These are phyloP conservation scores for Pseudolycoriella hygida DNA, from an alignment of 2,888 invertebrate species.

Conservation along the genomic window DNA sequence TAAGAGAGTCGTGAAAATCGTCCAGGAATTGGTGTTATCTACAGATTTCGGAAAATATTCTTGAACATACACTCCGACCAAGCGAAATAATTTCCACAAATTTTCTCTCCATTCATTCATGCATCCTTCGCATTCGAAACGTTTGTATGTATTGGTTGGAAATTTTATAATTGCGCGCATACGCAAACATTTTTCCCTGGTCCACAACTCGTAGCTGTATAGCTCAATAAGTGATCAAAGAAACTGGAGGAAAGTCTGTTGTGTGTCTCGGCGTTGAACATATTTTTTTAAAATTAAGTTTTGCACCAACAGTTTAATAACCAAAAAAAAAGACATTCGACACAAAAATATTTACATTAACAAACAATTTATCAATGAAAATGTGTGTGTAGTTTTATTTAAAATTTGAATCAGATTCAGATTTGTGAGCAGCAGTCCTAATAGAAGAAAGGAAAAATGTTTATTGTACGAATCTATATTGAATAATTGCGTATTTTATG, in stretches of 20 bases:
- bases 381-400: too few relatives aligned
- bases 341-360: too few relatives aligned
- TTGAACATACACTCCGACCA: too few relatives aligned
- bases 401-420: too few relatives aligned
- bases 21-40: too few relatives aligned
- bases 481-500: neutral
- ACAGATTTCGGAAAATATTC: too few relatives aligned
- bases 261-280: conserved; percentile 1
- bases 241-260: conserved; percentile 1
- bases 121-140: neutral
- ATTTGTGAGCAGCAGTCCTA: too few relatives aligned
- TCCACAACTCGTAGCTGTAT: neutral
- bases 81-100: too few relatives aligned
- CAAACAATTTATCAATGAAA: too few relatives aligned
- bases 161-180: neutral
- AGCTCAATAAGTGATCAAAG: conserved; percentile 1
- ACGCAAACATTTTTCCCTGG: neutral
- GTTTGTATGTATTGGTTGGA: neutral
- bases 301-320: neutral
- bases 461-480: neutral
- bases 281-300: neutral
- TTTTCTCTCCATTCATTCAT: neutral
- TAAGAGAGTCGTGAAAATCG: too few relatives aligned
- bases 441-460: too few relatives aligned
- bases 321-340: too few relatives aligned